Evolutionary conservation across 2,888 invertebrate species (phyloP), one percentile per base, ranked within the genome.

Genomic region (Dermolepida albohirtum): DNA sequence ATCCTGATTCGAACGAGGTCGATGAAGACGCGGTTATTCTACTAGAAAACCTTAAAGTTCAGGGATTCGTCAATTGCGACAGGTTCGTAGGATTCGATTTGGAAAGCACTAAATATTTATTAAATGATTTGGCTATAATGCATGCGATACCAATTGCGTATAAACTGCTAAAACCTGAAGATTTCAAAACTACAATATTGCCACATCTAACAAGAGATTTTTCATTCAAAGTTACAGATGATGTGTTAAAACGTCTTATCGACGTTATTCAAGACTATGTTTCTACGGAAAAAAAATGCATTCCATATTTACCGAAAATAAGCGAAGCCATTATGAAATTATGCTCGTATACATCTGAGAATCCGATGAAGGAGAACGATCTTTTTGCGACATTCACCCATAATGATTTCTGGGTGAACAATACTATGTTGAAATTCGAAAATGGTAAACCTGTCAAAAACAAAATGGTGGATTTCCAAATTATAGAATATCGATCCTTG

Each of bases 371-470:
- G 27, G 59, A 22, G 17, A 80, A 5, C 1, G 85, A 85, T 49
- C 84, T 84, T 0, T 89, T 85, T 79, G 83, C 83, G 0, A 85
- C 87, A 0, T 81, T 88, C 11, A 80, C 83, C 0, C 89, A 89
- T 70, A 79, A 82, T 2, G 89, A 89, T 75, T 81, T 86, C 50
- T 89, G 88, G 89, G 84, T 85, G 10, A 88, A 88, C 74, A 89
- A 89, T 72, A 80, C 87, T 4, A 84, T 89, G 83, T 79, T 87
- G 12, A 84, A 83, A 73, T 82, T 83, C 51, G 27, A 43, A 16
- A 47, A 69, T 49, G 75, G 73, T 6, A 71, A 70, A 67, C 69
- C 72, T 1, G 63, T 65, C n/a, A 16, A 27, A 2, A 71, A 87
- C 0, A 86, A 86, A 75, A 80, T 89, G 64, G 80, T 89, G 0